Evolutionary conservation across 30 jellyfish, hydroid and myxozoan species (phyloP).

Genomic region (Hydra vulgaris): DNA sequence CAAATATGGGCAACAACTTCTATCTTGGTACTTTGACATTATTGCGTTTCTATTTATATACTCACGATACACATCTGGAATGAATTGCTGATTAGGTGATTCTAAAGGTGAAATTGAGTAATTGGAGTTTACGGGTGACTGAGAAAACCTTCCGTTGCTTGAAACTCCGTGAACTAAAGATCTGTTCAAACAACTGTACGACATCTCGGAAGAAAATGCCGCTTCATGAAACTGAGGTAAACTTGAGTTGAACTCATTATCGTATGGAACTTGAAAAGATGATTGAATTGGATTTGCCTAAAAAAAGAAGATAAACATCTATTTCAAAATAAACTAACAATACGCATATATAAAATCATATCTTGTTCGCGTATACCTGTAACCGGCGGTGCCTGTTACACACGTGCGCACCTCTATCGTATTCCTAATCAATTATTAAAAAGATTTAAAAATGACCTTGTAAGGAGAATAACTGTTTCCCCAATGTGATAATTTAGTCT

Average conservation of each 20-base stretch:
- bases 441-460: not conserved
- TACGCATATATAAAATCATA: too few relatives aligned
- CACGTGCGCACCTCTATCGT: not conserved
- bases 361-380: too few relatives aligned
- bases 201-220: not conserved
- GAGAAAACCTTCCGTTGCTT: not conserved
- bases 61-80: constrained; percentile 1
- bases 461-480: not conserved
- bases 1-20: not conserved
- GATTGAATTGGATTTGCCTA: not conserved
- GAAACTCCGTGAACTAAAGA: not conserved
- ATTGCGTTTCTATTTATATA: not conserved
- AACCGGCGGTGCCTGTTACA: too few relatives aligned
- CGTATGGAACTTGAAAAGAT: not conserved
- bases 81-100: constrained; percentile 16
- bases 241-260: not conserved
- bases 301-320: not conserved
- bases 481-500: not conserved
- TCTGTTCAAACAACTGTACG: not conserved
- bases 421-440: too few relatives aligned
- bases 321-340: too few relatives aligned
- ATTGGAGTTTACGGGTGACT: constrained; percentile 25
- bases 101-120: constrained; percentile 25
- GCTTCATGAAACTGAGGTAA: not conserved
- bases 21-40: not conserved